phyloP scores from a whole-genome alignment of 2,888 invertebrate genomes.

The Alviniconcha strummeri region DNA sequence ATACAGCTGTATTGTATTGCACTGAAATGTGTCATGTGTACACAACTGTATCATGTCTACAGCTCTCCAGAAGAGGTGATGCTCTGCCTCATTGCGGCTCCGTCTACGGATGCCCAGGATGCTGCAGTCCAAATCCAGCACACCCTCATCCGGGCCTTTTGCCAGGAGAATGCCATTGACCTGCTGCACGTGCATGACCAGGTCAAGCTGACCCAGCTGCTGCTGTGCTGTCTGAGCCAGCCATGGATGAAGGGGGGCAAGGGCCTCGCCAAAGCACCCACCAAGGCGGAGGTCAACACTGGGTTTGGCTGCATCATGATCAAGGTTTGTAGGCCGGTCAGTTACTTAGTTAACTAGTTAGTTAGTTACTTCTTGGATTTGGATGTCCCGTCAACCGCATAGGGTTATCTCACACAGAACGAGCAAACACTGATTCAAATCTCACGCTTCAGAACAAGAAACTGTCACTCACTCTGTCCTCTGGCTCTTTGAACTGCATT shows the following conservation, averaged over 20 bases:
- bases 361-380: no score
- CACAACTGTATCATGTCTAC: not conserved
- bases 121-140: not conserved
- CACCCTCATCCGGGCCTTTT: conserved; percentile 6
- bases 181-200: conserved; percentile 11
- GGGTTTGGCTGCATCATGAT: conserved; percentile 4
- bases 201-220: not conserved
- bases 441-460: no score
- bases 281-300: not conserved
- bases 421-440: no score
- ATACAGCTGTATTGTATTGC: no score
- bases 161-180: conserved; percentile 16
- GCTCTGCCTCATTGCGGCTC: not conserved
- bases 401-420: no score
- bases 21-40: no score
- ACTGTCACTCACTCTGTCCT: no score
- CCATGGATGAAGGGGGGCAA: not conserved
- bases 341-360: no score
- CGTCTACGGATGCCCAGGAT: not conserved
- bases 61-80: conserved; percentile 9
- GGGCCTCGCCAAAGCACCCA: not conserved
- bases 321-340: not conserved
- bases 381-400: no score
- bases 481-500: no score
- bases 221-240: not conserved